These are phyloP conservation scores for Nasonia vitripennis DNA, from an alignment of 1,140 invertebrate species.

Conservation along the genomic window DNA sequence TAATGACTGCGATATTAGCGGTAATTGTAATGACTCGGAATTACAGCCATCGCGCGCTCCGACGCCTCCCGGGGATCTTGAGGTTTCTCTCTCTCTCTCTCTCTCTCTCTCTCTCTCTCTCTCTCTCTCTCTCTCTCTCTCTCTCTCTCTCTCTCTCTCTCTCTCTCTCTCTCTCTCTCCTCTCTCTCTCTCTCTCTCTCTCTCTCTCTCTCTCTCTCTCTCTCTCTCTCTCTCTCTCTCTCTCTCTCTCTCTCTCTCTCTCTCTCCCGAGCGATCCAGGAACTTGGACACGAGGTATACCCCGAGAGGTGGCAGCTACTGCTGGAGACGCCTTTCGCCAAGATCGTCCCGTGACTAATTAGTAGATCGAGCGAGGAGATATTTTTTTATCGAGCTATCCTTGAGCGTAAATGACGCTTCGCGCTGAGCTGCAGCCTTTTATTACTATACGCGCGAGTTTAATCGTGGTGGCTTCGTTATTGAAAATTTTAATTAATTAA, in stretches of 20 bases:
- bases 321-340: not conserved
- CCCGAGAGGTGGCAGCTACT: not conserved
- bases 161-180: no score
- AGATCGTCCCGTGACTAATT: constrained; percentile 19
- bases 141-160: no score
- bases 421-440: not conserved
- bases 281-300: not conserved
- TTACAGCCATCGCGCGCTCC: constrained; percentile 70
- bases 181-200: not conserved
- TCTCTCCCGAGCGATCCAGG: not conserved
- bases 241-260: not conserved
- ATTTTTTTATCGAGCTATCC: constrained; percentile 14
- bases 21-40: constrained; percentile 72
- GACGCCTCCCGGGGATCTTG: constrained; percentile 56
- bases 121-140: not conserved
- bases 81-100: not conserved
- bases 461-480: not conserved
- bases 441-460: not conserved
- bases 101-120: no score
- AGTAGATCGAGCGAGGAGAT: constrained; percentile 14
- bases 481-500: not conserved
- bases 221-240: no score
- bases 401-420: constrained; percentile 17
- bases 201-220: not conserved
- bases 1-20: constrained; percentile 71